A percentile compares a stretch with the other conserved stretches of the same genome.
Evolutionary conservation across 2,797 vertebrate species (phyloP).

Genomic region (Peromyscus aztecus): DNA sequence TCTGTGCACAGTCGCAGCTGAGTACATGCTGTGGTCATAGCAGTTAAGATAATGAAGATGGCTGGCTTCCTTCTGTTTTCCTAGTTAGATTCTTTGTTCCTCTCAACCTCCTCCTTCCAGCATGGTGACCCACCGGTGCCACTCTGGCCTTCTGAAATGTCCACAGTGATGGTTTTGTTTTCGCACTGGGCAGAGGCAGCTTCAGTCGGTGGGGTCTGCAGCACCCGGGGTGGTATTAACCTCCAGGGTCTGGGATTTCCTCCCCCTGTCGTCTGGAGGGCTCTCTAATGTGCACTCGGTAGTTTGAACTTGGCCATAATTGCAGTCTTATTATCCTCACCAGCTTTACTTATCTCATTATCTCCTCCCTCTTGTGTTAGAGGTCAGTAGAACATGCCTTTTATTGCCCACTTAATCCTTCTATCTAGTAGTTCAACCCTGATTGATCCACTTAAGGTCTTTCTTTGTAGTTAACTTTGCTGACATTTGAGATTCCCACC

Average conservation of each 20-base stretch:
- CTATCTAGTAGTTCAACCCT: conserved; percentile 86
- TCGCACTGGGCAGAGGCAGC: not conserved
- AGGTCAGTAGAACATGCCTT: conserved; percentile 88
- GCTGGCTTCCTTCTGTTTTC: not conserved
- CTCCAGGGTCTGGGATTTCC: not conserved
- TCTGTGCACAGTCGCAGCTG: not conserved
- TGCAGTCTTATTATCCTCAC: conserved; percentile 89
- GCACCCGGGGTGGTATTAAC: not conserved
- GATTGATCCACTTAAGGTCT: conserved; percentile 87
- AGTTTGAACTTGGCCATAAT: conserved; percentile 88
- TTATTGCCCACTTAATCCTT: conserved; percentile 91
- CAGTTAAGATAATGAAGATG: not conserved
- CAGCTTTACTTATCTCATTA: conserved; percentile 91
- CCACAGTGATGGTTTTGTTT: conserved; percentile 14
- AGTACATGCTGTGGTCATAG: not conserved
- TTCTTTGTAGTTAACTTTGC: conserved; percentile 86
- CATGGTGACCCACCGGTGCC: not conserved
- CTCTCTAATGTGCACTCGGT: conserved; percentile 84
- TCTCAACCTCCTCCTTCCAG: not conserved
- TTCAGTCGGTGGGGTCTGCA: not conserved
- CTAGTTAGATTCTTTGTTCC: not conserved
- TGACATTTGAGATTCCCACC: conserved; percentile 87
- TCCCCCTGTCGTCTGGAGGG: conserved; percentile 72
- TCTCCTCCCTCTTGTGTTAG: conserved; percentile 87
- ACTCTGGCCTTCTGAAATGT: not conserved